phyloP scores from a whole-genome alignment of 2,797 vertebrate genomes.

The Eulemur coronatus region DNA sequence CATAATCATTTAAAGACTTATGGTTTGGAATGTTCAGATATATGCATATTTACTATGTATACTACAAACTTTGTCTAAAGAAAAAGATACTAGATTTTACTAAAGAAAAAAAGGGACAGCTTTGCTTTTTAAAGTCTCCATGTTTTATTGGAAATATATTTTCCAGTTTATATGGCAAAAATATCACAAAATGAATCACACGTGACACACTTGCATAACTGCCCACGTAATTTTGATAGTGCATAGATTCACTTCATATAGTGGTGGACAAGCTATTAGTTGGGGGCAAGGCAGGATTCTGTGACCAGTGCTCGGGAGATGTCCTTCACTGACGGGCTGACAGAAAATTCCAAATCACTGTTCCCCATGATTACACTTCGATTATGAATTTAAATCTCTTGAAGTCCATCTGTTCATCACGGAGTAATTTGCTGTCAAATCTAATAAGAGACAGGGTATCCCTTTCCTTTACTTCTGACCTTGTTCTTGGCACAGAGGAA shows the following conservation, averaged over 20 bases:
- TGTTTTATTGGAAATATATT: not conserved
- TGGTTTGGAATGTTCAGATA: not conserved
- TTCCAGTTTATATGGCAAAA: not conserved
- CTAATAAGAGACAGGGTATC: slow-evolving; percentile 62
- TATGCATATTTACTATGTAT: not conserved
- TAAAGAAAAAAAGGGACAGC: not conserved
- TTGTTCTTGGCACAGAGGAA: slow-evolving; percentile 70
- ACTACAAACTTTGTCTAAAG: not conserved
- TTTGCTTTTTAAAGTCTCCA: not conserved
- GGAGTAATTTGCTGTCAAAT: slow-evolving; percentile 69
- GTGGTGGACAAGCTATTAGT: not conserved
- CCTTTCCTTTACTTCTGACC: slow-evolving; percentile 67
- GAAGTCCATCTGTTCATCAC: slow-evolving; percentile 76
- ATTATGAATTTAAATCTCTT: slow-evolving; percentile 71
- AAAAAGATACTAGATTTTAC: not conserved
- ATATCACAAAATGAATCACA: not conserved
- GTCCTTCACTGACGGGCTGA: slow-evolving; percentile 47
- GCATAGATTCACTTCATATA: not conserved
- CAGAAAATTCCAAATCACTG: slow-evolving; percentile 36
- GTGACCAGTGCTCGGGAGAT: not conserved
- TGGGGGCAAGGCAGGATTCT: not conserved
- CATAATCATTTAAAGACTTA: not conserved
- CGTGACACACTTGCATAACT: not conserved
- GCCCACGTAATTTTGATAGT: not conserved
- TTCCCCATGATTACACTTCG: slow-evolving; percentile 60